These are phyloP conservation scores for Paracyclopina nana DNA, from an alignment of 1,140 invertebrate genomes.

Conservation along the genomic window DNA sequence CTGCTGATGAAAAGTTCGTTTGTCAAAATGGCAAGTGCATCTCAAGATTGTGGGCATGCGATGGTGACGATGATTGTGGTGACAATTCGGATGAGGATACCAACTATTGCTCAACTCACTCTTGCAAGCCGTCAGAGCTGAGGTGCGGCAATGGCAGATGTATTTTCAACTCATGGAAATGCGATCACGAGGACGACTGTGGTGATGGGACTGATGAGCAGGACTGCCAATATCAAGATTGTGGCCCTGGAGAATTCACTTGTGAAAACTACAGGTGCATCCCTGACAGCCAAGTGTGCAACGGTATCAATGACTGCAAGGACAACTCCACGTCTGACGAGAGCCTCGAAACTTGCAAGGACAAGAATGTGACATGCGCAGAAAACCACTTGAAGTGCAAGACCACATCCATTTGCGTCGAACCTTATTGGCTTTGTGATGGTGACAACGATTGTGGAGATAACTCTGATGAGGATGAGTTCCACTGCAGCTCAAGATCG, in stretches of 20 bases:
- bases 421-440: slow-evolving; percentile 83
- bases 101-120: slow-evolving; percentile 80
- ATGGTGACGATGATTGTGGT: slow-evolving; percentile 82
- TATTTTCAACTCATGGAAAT: slow-evolving; percentile 85
- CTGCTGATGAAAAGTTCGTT: slow-evolving; percentile 75
- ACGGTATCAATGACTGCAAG: slow-evolving; percentile 83
- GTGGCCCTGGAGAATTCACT: slow-evolving; percentile 77
- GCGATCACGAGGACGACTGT: slow-evolving; percentile 86
- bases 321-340: slow-evolving; percentile 79
- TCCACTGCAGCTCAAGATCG: slow-evolving; percentile 64
- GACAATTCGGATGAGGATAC: slow-evolving; percentile 82
- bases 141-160: slow-evolving; percentile 81
- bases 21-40: slow-evolving; percentile 89
- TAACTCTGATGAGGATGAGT: slow-evolving; percentile 75
- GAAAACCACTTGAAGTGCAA: slow-evolving; percentile 70
- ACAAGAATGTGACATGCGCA: slow-evolving; percentile 60
- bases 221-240: slow-evolving; percentile 70
- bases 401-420: slow-evolving; percentile 81
- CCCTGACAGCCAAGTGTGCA: slow-evolving; percentile 57
- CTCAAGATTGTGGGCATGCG: slow-evolving; percentile 84
- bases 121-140: slow-evolving; percentile 77
- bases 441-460: slow-evolving; percentile 90
- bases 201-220: slow-evolving; percentile 75
- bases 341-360: slow-evolving; percentile 59
- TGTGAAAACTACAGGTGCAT: slow-evolving; percentile 79